Evolutionary conservation across 2,113 vertebrate genomes (phyloP), one percentile per base, ranked within the genome.

Genomic region (Melospiza melodia): DNA sequence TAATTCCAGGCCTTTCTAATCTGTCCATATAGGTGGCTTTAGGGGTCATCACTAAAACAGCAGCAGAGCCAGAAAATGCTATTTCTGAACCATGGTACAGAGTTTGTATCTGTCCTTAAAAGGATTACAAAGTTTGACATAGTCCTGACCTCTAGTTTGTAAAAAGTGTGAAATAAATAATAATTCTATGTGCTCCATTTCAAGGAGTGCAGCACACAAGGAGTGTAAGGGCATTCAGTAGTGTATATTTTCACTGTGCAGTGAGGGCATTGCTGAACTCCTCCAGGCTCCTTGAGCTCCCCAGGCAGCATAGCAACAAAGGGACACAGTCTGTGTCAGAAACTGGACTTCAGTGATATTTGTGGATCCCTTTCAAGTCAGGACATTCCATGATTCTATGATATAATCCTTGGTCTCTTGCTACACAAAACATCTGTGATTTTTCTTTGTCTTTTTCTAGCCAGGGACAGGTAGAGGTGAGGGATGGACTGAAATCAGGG

Each of bases 221-320:
- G 16, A 73, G 12, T 23, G 15, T 54, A 58, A 68, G 39, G 48
- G 22, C 46, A 27, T 39, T 6, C 30, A 41, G 19, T 16, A 37
- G 12, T 71, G 12, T 19, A 3, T 31, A 12, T 61, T 28, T 73
- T 4, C 46, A 30, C 37, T 12, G 14, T 44, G 49, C 23, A 83
- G 11, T 52, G 19, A 52, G 46, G 33, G 20, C 12, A 48, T 20
- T 57, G 61, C 6, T 39, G 46, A 85, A 67, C 43, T n/a, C 33
- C 57, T 80, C 43, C 59, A 59, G 21, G 16, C 7, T 63, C 31
- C 37, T 11, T 46, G 35, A 75, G 27, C 37, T 82, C 33, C 46
- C 18, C 0, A 1, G 33, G 13, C 12, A 59, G 43, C 27, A 44
- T 0, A 0, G 22, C 37, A 85, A 35, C 15, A 49, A 93, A 72